A percentile compares a stretch with the other conserved stretches of the same genome.
Conservation (phyloP, 2,113 vertebrate genomes). For the Xenopus laevis region DNA sequence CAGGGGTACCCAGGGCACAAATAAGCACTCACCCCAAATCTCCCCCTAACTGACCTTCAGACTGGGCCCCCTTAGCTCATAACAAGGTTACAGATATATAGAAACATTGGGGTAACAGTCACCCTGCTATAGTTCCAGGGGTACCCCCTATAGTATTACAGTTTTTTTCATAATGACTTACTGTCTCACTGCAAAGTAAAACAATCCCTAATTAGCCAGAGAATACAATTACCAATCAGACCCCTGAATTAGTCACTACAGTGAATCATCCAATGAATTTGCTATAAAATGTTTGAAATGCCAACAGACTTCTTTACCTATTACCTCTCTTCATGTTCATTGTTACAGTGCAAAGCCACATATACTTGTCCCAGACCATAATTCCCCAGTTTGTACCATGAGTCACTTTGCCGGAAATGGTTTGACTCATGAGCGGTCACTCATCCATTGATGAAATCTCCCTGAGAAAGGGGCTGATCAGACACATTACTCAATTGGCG, state of each 20-base stretch:
- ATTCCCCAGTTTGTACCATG: not conserved
- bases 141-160: no score
- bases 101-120: no score
- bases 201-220: not conserved
- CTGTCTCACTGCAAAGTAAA: no score
- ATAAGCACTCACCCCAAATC: no score
- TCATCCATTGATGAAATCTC: not conserved
- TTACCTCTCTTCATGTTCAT: not conserved
- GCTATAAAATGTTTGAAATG: conserved; percentile 21
- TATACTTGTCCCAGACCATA: not conserved
- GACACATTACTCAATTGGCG: not conserved
- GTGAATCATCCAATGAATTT: conserved; percentile 24
- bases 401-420: not conserved
- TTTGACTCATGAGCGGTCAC: not conserved
- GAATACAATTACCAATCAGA: conserved; percentile 1
- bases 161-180: no score
- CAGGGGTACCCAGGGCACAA: no score
- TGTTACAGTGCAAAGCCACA: conserved; percentile 5
- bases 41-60: no score
- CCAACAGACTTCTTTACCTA: conserved; percentile 6
- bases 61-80: no score
- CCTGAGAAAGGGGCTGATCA: not conserved
- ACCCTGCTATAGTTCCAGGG: no score
- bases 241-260: conserved; percentile 17
- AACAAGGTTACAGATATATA: no score